Percentiles rank a stretch among this genome's conserved stretches.
phyloP scores from a whole-genome alignment of 2,888 invertebrate genomes.

The Hofmannophila pseudospretella region DNA sequence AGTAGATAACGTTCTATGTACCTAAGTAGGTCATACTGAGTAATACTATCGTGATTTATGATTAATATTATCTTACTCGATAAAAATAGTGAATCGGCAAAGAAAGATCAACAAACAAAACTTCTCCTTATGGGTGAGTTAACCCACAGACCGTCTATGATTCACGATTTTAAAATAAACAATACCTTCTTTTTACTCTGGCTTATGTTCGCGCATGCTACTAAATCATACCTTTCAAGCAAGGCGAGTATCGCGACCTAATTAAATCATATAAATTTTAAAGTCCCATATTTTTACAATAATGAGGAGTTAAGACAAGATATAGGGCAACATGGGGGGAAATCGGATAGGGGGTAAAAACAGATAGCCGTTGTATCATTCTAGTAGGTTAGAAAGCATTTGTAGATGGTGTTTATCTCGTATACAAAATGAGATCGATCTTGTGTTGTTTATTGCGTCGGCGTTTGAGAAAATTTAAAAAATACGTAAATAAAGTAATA shows the following conservation, averaged over 20 bases:
- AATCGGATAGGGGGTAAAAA: too few species aligned
- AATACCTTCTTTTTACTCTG: conserved; percentile 37
- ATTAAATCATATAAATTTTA: conserved; percentile 15
- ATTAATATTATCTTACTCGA: not conserved
- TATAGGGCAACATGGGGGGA: not conserved
- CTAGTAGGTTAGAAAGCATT: too few species aligned
- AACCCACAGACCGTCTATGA: conserved; percentile 28
- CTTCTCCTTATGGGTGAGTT: conserved; percentile 19
- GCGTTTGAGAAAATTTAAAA: too few species aligned
- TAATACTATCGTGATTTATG: not conserved
- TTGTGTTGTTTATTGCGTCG: too few species aligned
- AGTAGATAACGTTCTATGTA: too few species aligned
- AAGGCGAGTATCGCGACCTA: conserved; percentile 20
- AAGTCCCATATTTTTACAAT: not conserved
- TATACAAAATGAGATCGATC: too few species aligned
- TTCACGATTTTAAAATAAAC: conserved; percentile 61
- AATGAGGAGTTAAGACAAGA: not conserved
- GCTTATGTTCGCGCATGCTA: conserved; percentile 26
- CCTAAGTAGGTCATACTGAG: not conserved
- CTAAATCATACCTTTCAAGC: conserved; percentile 16
- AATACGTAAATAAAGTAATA: too few species aligned
- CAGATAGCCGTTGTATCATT: too few species aligned
- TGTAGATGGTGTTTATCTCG: too few species aligned
- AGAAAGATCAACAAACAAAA: conserved; percentile 7
- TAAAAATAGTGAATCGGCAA: not conserved